Conservation (phyloP, 2,113 vertebrate genomes). For the Mobula hypostoma region DNA sequence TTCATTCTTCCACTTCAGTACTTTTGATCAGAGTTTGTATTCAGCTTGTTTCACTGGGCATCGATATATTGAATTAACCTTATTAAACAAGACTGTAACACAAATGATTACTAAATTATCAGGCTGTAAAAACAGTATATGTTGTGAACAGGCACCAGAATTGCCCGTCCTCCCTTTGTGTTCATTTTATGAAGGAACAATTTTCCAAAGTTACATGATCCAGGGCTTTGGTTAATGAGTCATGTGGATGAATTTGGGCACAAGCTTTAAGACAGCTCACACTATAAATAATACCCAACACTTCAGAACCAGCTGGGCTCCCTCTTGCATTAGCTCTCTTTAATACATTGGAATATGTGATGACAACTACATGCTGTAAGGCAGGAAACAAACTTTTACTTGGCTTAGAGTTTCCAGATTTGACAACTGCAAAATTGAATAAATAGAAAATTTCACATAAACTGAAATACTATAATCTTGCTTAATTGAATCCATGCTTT, state of each 20-base stretch:
- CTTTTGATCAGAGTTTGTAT: not conserved
- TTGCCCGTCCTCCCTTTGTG: not conserved
- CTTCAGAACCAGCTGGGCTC: constrained; percentile 8
- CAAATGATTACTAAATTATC: not conserved
- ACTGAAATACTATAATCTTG: constrained; percentile 11
- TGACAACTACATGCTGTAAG: constrained; percentile 12
- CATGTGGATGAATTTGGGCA: not conserved
- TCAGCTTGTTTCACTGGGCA: not conserved
- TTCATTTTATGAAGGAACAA: constrained; percentile 15
- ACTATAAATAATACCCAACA: constrained; percentile 18
- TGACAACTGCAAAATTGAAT: constrained; percentile 9
- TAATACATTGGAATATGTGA: not conserved
- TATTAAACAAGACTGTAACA: not conserved
- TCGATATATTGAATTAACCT: not conserved
- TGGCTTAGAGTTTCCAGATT: not conserved
- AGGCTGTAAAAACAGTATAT: not conserved
- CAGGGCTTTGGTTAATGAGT: not conserved
- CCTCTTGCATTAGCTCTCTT: constrained; percentile 3
- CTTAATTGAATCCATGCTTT: constrained; percentile 31
- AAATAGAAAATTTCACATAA: constrained; percentile 25
- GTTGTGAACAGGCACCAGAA: not conserved
- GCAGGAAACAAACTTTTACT: not conserved
- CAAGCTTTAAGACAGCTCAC: constrained; percentile 6
- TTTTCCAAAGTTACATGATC: not conserved
- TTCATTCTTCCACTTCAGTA: not conserved